Evolutionary conservation across 1,140 invertebrate genomes (phyloP).

Genomic region (Hydropsyche tenuis): DNA sequence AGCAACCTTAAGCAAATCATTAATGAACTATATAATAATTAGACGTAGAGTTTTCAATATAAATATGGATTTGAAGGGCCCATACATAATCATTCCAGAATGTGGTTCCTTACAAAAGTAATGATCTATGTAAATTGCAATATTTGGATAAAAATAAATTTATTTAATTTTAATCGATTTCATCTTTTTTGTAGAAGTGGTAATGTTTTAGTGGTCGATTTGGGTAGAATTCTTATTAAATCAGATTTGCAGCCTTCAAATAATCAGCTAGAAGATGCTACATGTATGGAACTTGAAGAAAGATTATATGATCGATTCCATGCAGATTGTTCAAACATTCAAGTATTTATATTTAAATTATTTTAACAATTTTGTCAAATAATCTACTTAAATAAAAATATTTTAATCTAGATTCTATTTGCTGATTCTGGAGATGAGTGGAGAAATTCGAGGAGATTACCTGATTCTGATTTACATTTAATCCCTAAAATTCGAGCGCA

Average conservation of each 20-base stretch:
- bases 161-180: slow-evolving; percentile 10
- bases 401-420: slow-evolving; percentile 60
- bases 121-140: slow-evolving; percentile 11
- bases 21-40: slow-evolving; percentile 64
- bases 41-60: slow-evolving; percentile 74
- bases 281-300: slow-evolving; percentile 84
- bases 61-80: slow-evolving; percentile 78
- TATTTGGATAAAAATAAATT: background rate
- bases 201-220: slow-evolving; percentile 75
- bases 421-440: slow-evolving; percentile 75
- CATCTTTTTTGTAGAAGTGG: slow-evolving; percentile 66
- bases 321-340: slow-evolving; percentile 72
- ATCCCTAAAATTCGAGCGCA: slow-evolving; percentile 75
- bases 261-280: slow-evolving; percentile 75
- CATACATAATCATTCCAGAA: slow-evolving; percentile 81
- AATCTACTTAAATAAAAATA: background rate
- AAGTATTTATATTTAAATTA: slow-evolving; percentile 57
- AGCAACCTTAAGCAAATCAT: slow-evolving; percentile 54
- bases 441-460: slow-evolving; percentile 72
- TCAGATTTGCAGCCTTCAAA: slow-evolving; percentile 78
- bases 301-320: slow-evolving; percentile 80
- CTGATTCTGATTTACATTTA: slow-evolving; percentile 79
- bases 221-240: slow-evolving; percentile 73
- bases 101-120: slow-evolving; percentile 78
- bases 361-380: slow-evolving; percentile 10